These are phyloP conservation scores for Octopus bimaculoides DNA, from an alignment of 1,140 invertebrate species.

Conservation along the genomic window DNA sequence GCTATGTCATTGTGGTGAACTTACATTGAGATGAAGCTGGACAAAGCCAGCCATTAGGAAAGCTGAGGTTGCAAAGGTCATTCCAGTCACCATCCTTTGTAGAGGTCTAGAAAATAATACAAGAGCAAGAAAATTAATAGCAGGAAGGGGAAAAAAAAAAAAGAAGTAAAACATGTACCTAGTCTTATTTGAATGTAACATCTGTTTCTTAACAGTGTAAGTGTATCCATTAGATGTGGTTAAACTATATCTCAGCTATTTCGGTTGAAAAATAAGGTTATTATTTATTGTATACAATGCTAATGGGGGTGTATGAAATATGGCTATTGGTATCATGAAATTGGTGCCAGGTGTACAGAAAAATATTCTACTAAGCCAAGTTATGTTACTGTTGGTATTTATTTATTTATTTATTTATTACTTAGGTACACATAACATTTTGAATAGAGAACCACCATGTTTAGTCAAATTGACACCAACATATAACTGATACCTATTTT, in stretches of 20 bases:
- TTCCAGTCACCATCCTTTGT: conserved; percentile 77
- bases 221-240: neutral
- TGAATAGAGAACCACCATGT: too few species aligned
- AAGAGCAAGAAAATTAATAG: neutral
- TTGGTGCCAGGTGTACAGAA: too few species aligned
- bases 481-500: too few species aligned
- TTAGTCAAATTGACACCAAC: too few species aligned
- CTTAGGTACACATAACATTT: too few species aligned
- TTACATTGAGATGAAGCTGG: conserved; percentile 72
- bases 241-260: neutral
- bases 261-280: too few species aligned
- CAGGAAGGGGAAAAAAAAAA: neutral
- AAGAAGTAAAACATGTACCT: neutral
- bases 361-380: too few species aligned
- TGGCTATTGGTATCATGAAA: too few species aligned
- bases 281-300: too few species aligned
- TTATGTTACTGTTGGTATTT: too few species aligned
- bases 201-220: neutral
- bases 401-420: too few species aligned
- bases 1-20: neutral
- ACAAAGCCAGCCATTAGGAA: conserved; percentile 86
- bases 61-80: conserved; percentile 76
- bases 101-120: conserved; percentile 62
- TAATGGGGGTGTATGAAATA: too few species aligned
- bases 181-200: neutral